These are phyloP conservation scores for Semotilus atromaculatus DNA, from an alignment of 2,797 vertebrate species.

Conservation along the genomic window DNA sequence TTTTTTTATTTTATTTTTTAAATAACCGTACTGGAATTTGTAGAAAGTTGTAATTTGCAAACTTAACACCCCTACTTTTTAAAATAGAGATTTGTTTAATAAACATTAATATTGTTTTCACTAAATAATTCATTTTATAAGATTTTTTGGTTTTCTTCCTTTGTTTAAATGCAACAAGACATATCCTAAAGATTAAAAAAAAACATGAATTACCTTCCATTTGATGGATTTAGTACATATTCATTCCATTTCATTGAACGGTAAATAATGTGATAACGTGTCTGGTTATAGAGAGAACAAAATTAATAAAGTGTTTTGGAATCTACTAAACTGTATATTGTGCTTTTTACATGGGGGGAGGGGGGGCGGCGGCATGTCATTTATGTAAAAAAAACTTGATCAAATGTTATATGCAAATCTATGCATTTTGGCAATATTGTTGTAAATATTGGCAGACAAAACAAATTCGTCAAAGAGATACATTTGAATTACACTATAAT, in stretches of 20 bases:
- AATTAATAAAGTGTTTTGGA: slow-evolving; percentile 32
- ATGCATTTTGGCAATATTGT: not conserved
- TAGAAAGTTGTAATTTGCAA: not conserved
- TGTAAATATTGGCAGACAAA: not conserved
- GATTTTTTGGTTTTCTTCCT: not conserved
- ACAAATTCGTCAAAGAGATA: not conserved
- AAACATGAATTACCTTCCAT: not conserved
- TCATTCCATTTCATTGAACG: slow-evolving; percentile 5
- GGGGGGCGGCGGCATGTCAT: too few relatives aligned
- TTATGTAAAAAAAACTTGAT: not conserved
- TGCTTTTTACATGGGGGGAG: not conserved
- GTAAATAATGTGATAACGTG: not conserved
- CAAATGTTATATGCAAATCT: not conserved
- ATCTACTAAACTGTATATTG: not conserved
- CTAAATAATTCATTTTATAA: not conserved
- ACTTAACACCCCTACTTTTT: not conserved
- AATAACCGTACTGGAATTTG: not conserved
- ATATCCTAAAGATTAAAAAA: not conserved
- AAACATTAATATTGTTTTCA: not conserved
- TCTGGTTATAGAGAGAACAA: not conserved
- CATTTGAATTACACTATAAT: not conserved
- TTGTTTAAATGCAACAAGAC: slow-evolving; percentile 8
- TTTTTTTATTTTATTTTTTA: not conserved
- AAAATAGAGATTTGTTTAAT: slow-evolving; percentile 8
- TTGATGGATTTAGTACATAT: slow-evolving; percentile 8